A percentile compares a stretch with the other conserved stretches of the same genome.
These are phyloP conservation scores for Morpho deidamia DNA, from an alignment of 2,888 invertebrate genomes.

Conservation along the genomic window DNA sequence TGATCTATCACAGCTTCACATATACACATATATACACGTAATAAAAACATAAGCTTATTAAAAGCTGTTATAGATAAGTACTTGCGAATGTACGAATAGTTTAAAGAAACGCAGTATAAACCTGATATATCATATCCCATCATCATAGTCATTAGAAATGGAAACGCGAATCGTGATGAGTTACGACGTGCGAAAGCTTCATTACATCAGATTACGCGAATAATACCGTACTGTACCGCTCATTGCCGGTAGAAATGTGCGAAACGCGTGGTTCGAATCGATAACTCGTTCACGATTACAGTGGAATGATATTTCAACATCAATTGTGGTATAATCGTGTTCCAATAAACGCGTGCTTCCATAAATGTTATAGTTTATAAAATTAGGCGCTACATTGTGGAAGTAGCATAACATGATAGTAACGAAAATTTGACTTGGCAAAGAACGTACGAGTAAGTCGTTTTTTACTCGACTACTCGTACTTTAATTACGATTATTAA, in stretches of 20 bases:
- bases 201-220: slow-evolving; percentile 48
- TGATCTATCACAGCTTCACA: no score
- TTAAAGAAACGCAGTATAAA: not conserved
- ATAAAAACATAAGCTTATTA: no score
- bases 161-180: slow-evolving; percentile 35
- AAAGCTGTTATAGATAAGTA: not conserved
- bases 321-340: not conserved
- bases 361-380: not conserved
- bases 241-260: slow-evolving; percentile 30
- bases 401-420: no score
- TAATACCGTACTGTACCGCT: slow-evolving; percentile 36
- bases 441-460: no score
- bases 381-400: no score
- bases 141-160: slow-evolving; percentile 6
- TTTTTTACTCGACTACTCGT: no score
- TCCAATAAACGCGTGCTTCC: not conserved
- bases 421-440: no score
- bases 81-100: not conserved
- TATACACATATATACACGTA: no score
- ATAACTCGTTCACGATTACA: slow-evolving; percentile 29
- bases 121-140: not conserved
- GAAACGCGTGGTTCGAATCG: slow-evolving; percentile 39
- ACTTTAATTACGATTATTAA: no score
- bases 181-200: slow-evolving; percentile 50
- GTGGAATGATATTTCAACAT: slow-evolving; percentile 24